A percentile compares a stretch with the other conserved stretches of the same genome.
These are phyloP conservation scores for Mycteria americana DNA, from an alignment of 2,797 vertebrate species.

Conservation along the genomic window DNA sequence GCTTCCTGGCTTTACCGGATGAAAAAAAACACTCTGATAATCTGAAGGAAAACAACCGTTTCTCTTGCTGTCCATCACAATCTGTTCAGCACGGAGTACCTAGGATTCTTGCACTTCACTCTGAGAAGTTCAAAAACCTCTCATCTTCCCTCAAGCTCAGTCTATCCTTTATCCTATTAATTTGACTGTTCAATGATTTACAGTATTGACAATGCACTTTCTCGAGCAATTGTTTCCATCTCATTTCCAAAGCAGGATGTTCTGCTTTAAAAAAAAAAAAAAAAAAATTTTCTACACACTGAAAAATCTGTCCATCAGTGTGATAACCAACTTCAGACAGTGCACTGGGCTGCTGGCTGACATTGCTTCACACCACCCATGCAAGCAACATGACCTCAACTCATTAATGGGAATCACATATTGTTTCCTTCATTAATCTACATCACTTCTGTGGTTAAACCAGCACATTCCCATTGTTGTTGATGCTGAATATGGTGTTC, in stretches of 20 bases:
- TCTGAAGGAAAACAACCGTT: background rate
- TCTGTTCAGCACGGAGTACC: background rate
- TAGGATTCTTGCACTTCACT: background rate
- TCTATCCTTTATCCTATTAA: background rate
- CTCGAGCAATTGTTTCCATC: background rate
- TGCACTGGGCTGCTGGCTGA: background rate
- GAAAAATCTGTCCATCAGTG: background rate
- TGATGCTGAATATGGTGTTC: background rate
- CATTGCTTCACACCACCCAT: background rate
- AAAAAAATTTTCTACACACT: background rate
- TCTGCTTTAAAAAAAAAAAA: background rate
- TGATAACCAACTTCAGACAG: background rate
- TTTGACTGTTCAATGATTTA: background rate
- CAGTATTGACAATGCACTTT: background rate
- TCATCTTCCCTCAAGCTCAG: background rate
- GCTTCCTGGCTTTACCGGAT: background rate
- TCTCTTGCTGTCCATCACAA: background rate
- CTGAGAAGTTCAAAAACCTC: background rate
- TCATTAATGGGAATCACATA: background rate
- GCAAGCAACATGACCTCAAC: background rate
- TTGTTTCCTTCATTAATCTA: background rate
- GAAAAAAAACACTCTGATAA: background rate
- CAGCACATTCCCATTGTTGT: background rate
- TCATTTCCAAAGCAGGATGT: background rate
- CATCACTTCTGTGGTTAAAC: background rate